These are phyloP conservation scores for Morpho helenor DNA, from an alignment of 2,888 invertebrate species.

Conservation along the genomic window DNA sequence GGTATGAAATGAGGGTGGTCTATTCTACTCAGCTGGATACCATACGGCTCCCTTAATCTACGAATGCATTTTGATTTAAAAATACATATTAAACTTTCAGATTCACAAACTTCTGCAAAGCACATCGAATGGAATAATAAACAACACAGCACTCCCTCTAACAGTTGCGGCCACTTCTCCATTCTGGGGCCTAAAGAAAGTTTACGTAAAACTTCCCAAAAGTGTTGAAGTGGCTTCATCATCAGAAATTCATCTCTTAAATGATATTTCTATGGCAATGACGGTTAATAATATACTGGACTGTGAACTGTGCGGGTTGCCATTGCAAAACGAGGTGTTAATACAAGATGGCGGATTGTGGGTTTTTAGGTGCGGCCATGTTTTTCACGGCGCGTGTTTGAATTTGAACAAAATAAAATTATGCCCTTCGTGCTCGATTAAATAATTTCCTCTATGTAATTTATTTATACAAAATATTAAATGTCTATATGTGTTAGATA, in stretches of 20 bases:
- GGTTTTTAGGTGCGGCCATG: conserved; percentile 81
- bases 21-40: too few relatives aligned
- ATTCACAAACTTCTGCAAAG: conserved; percentile 51
- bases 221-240: conserved; percentile 15
- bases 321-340: conserved; percentile 77
- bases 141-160: conserved; percentile 66
- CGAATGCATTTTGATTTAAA: too few relatives aligned
- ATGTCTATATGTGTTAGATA: too few relatives aligned
- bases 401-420: conserved; percentile 75
- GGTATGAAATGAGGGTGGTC: too few relatives aligned
- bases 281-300: conserved; percentile 45
- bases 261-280: conserved; percentile 46
- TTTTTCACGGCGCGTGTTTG: conserved; percentile 81
- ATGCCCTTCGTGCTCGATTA: conserved; percentile 57
- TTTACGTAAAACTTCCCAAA: conserved; percentile 31
- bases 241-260: conserved; percentile 34
- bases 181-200: conserved; percentile 73
- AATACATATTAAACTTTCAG: conserved; percentile 16
- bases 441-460: conserved; percentile 11
- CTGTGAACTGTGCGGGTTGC: conserved; percentile 79
- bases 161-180: conserved; percentile 57
- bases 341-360: conserved; percentile 81
- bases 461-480: neutral
- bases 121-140: conserved; percentile 43
- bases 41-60: too few relatives aligned